Percentiles rank a stretch among this genome's conserved stretches.
These are phyloP conservation scores for Lagopus muta DNA, from an alignment of 2,113 vertebrate genomes.

Conservation along the genomic window DNA sequence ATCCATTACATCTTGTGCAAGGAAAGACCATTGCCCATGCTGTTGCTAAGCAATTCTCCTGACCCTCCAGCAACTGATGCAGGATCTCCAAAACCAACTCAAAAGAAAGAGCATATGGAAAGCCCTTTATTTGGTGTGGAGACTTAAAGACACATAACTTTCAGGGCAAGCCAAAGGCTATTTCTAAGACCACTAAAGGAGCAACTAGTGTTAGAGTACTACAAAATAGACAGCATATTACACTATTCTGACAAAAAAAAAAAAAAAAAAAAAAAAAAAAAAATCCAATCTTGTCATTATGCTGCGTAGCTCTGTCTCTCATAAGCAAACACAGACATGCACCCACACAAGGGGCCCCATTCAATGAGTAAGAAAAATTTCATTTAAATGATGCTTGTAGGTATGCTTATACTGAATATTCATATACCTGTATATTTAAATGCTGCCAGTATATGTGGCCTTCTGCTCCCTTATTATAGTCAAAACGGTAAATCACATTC, in stretches of 20 bases:
- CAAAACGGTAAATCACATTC: slow-evolving; percentile 29
- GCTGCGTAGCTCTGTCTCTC: neutral
- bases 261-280: neutral
- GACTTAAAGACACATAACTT: neutral
- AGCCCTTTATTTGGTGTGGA: neutral
- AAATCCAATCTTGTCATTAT: neutral
- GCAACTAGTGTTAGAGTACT: neutral
- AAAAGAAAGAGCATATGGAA: neutral
- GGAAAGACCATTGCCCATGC: neutral
- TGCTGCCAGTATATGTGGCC: neutral
- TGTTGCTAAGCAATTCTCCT: neutral
- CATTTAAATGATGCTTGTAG: neutral
- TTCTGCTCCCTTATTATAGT: slow-evolving; percentile 17
- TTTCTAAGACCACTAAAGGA: neutral
- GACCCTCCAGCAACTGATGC: neutral
- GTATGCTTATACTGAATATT: neutral
- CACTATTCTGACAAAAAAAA: neutral
- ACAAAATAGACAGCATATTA: neutral
- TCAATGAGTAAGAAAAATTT: neutral
- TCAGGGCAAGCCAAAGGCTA: neutral
- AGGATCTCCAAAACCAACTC: neutral
- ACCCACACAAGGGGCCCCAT: neutral
- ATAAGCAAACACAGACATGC: neutral
- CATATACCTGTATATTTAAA: neutral
- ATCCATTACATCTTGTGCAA: neutral